phyloP scores from a whole-genome alignment of 2,113 vertebrate genomes.

The Rhombomys opimus region DNA sequence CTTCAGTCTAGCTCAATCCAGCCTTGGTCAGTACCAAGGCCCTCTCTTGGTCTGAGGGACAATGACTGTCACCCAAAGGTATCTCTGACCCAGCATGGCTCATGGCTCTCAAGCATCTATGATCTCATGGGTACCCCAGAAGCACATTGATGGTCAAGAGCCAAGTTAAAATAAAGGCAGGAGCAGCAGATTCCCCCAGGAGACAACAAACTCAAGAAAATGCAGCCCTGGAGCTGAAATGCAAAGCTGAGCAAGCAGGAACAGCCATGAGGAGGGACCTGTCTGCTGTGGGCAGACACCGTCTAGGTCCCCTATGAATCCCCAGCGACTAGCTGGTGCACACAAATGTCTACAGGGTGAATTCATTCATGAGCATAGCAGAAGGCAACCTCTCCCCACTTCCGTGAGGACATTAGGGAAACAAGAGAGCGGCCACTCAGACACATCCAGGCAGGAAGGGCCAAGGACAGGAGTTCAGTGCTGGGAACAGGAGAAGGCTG shows the following conservation, averaged over 20 bases:
- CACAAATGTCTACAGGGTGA: neutral
- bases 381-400: neutral
- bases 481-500: neutral
- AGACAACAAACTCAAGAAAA: neutral
- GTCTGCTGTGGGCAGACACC: neutral
- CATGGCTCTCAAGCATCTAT: neutral
- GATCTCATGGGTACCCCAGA: neutral
- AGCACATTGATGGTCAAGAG: neutral
- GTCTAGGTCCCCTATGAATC: neutral
- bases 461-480: neutral
- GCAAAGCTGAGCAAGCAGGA: neutral
- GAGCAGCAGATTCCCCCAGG: neutral
- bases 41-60: neutral
- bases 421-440: constrained; percentile 14
- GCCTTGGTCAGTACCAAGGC: neutral
- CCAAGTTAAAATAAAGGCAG: neutral
- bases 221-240: neutral
- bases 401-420: neutral
- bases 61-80: neutral
- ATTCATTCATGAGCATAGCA: neutral
- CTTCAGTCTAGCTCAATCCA: neutral
- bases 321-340: neutral
- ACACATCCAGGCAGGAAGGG: neutral
- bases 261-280: neutral
- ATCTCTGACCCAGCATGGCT: neutral